phyloP scores from a whole-genome alignment of 2,888 invertebrate genomes.

The Cenopis cana region DNA sequence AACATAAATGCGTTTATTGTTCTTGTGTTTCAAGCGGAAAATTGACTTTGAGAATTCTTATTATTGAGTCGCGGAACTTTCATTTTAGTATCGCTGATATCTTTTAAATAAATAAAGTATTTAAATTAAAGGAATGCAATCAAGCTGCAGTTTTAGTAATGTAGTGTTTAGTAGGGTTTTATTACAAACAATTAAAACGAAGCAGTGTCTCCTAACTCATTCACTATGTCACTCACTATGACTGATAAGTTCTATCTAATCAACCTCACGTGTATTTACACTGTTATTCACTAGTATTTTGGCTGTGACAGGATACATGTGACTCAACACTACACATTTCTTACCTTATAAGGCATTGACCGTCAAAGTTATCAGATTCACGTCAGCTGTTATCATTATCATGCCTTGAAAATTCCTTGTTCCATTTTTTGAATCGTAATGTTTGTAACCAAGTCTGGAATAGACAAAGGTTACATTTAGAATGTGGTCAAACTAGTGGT shows the following conservation, averaged over 20 bases:
- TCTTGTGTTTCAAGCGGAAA: too few relatives aligned
- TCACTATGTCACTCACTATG: background rate
- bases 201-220: background rate
- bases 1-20: background rate
- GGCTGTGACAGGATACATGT: constrained; percentile 20
- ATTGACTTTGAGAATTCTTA: too few relatives aligned
- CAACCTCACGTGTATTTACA: constrained; percentile 27
- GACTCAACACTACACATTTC: constrained; percentile 22
- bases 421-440: background rate
- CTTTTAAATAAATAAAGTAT: too few relatives aligned
- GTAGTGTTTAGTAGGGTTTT: too few relatives aligned
- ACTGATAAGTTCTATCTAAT: constrained; percentile 19
- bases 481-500: background rate
- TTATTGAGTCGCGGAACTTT: too few relatives aligned
- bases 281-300: constrained; percentile 35
- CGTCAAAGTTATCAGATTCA: background rate
- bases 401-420: background rate
- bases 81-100: too few relatives aligned
- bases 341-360: constrained; percentile 33
- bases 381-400: background rate
- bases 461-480: constrained; percentile 1
- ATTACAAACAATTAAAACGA: background rate
- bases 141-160: too few relatives aligned
- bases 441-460: background rate
- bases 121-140: too few relatives aligned